phyloP scores from a whole-genome alignment of 2,888 invertebrate species.

The Gastrophysa polygoni region DNA sequence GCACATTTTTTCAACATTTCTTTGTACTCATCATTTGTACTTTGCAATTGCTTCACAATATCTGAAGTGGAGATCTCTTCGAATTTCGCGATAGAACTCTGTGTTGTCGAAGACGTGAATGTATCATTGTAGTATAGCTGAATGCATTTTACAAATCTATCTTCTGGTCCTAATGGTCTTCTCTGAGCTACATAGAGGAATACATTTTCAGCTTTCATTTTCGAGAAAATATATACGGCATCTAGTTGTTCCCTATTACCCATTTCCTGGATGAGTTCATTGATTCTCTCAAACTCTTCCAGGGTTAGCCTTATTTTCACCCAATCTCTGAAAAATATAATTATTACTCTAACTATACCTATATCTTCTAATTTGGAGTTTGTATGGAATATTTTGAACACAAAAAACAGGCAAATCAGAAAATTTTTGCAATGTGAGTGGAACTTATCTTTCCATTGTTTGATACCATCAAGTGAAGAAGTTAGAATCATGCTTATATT shows the following conservation, averaged over 20 bases:
- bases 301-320: conserved; percentile 48
- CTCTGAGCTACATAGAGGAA: conserved; percentile 45
- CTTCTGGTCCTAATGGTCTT: conserved; percentile 41
- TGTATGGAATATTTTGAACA: too few relatives aligned
- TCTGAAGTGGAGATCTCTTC: conserved; percentile 22
- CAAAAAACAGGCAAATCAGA: too few relatives aligned
- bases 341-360: too few relatives aligned
- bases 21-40: conserved; percentile 39
- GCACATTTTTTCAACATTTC: conserved; percentile 35
- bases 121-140: conserved; percentile 37
- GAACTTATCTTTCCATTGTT: too few relatives aligned
- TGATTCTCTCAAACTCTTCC: conserved; percentile 42
- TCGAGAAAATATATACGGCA: conserved; percentile 45
- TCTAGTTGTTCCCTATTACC: conserved; percentile 37
- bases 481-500: too few relatives aligned
- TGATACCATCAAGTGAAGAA: too few relatives aligned
- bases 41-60: conserved; percentile 21
- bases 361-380: too few relatives aligned
- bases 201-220: conserved; percentile 44
- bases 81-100: conserved; percentile 33
- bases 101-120: conserved; percentile 27
- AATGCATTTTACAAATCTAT: conserved; percentile 36
- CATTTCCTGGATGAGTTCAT: conserved; percentile 42
- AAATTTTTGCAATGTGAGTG: too few relatives aligned
- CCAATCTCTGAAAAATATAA: conserved; percentile 37